Conservation (phyloP, 2,888 invertebrate genomes). For the Troilus luridus region DNA sequence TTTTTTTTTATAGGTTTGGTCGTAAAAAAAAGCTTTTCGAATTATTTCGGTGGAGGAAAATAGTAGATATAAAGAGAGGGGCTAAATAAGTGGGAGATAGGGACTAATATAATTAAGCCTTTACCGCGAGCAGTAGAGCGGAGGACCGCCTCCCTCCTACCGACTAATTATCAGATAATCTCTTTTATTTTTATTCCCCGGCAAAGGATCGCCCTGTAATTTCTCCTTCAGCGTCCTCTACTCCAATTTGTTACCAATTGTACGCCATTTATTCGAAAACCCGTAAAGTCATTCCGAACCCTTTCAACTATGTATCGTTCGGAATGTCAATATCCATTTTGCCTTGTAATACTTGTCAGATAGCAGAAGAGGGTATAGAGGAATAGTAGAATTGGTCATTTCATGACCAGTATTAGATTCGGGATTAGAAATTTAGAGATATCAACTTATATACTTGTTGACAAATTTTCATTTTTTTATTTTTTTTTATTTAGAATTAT, state of each 20-base stretch:
- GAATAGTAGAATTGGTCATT: background rate
- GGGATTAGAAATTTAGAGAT: background rate
- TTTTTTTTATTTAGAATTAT: background rate
- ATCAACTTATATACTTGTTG: background rate
- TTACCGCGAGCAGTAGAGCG: background rate
- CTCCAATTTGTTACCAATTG: background rate
- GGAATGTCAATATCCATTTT: background rate
- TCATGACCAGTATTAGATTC: background rate
- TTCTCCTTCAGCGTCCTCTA: background rate
- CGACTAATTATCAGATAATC: background rate
- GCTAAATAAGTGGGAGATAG: constrained; percentile 2
- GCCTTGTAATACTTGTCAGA: background rate
- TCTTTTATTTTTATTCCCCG: background rate
- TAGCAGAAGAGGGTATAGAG: background rate
- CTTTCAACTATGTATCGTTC: background rate
- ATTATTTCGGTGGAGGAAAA: background rate
- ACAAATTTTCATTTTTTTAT: background rate
- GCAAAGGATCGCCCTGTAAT: background rate
- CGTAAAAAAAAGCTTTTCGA: background rate
- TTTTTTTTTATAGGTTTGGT: too few species aligned
- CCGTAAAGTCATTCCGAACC: background rate
- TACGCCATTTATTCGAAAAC: background rate
- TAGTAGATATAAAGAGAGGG: background rate
- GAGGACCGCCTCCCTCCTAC: background rate
- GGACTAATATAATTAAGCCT: constrained; percentile 27